Base-by-base conservation (phyloP, 2,113 vertebrate species). In the Eurystomus gularis region DNA sequence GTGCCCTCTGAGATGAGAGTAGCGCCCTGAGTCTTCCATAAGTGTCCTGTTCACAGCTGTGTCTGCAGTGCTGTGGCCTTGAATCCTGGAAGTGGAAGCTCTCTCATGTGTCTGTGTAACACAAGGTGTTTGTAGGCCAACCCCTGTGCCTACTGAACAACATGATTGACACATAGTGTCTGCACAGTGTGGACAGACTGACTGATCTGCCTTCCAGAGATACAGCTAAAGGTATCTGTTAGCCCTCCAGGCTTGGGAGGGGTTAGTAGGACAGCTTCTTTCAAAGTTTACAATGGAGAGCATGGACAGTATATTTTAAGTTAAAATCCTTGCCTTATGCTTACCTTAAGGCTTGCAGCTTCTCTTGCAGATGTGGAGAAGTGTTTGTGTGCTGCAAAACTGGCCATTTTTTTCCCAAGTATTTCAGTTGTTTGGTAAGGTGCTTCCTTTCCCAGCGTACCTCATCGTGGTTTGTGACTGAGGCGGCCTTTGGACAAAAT, bases 31-130 rank as follows among this genome's bases (percentile, higher is more conserved):
- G 17, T 51, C 70, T 91, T 83, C 49, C 19, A 46, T 20, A 69
- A 64, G 6, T 77, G 58, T 70, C 40, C 20, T 73, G 17, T 65
- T 88, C 17, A 42, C 52, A 82, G 33, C 44, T 1, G 0, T 37
- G 26, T 40, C 40, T 58, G 42, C 37, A 40, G 21, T 90, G 88
- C 61, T 58, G 49, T 51, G 51, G 42, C 66, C 37, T 64, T 87
- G 65, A 82, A 39, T 54, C 28, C 8, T 62, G 48, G 14, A 81
- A 79, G 44, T 44, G 25, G 69, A 58, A 35, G 17, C 42, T 62
- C 25, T 66, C 26, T 57, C 33, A 5, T 0, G 0, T 62, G 55
- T 62, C 51, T 25, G 3, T 0, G 0, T 84, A 77, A 54, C 35
- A 84, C 15, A 16, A 3, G 33, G 29, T 35, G 29, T 76, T 26